Conservation (phyloP, 2,113 vertebrate species). For the Varanus komodoensis region DNA sequence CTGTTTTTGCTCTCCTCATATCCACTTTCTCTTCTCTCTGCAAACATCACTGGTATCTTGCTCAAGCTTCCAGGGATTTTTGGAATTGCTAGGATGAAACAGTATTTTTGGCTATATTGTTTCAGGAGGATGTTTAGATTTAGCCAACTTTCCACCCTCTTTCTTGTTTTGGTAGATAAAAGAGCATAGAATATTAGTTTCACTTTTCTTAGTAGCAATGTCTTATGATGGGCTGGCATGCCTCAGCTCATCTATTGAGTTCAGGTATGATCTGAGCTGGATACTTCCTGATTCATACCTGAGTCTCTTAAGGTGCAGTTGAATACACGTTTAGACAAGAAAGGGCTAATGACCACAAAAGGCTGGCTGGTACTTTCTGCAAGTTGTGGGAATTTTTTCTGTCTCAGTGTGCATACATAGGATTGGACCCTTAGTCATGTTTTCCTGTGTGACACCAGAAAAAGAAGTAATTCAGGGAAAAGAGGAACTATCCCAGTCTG, state of each 20-base stretch:
- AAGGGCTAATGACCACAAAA: too few species aligned
- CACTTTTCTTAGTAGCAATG: conserved; percentile 2
- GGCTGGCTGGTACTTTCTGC: too few species aligned
- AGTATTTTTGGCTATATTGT: conserved; percentile 26
- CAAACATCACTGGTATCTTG: conserved; percentile 36
- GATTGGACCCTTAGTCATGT: too few species aligned
- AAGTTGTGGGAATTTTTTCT: too few species aligned
- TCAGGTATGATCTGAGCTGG: not conserved
- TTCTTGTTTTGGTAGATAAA: conserved; percentile 49
- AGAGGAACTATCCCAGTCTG: not conserved
- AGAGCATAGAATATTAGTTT: conserved; percentile 39
- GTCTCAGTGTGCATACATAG: too few species aligned
- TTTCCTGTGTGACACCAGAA: not conserved
- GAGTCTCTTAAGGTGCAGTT: not conserved
- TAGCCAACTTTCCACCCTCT: conserved; percentile 38
- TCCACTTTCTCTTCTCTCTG: conserved; percentile 12
- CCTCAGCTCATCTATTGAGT: not conserved
- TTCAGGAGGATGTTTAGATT: conserved; percentile 48
- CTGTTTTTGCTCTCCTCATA: conserved; percentile 34
- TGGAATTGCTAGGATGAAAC: not conserved
- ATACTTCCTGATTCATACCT: not conserved
- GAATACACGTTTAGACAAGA: too few species aligned
- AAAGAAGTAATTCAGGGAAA: not conserved
- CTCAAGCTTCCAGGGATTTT: conserved; percentile 19
- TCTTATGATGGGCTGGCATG: not conserved